phyloP scores from a whole-genome alignment of 2,797 vertebrate genomes.

The Sebastes diploproa region DNA sequence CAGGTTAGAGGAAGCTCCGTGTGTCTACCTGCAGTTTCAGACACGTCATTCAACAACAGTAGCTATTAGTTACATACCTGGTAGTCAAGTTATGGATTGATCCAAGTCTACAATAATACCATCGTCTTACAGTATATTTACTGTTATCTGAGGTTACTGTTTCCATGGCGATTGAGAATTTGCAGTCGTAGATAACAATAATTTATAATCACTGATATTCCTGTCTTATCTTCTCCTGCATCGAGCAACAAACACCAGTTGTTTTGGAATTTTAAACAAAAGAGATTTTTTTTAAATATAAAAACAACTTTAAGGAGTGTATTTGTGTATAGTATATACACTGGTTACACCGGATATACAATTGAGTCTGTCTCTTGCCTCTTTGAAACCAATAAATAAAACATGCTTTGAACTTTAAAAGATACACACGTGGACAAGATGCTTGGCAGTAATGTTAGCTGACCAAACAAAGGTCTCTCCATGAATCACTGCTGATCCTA shows the following conservation, averaged over 20 bases:
- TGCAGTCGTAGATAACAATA: slow-evolving; percentile 41
- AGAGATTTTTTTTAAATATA: background rate
- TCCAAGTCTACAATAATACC: slow-evolving; percentile 46
- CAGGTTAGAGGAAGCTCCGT: background rate
- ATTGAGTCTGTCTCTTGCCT: background rate
- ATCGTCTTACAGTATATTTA: slow-evolving; percentile 41
- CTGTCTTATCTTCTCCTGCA: slow-evolving; percentile 17
- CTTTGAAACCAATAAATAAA: background rate
- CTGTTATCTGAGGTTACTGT: slow-evolving; percentile 46
- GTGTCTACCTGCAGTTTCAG: slow-evolving; percentile 2
- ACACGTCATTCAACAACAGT: slow-evolving; percentile 19
- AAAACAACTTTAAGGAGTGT: background rate
- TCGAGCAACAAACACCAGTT: background rate
- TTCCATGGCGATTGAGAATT: slow-evolving; percentile 66
- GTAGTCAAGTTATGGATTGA: slow-evolving; percentile 51
- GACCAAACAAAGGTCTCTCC: too few species aligned
- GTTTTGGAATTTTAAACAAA: background rate
- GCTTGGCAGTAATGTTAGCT: too few species aligned
- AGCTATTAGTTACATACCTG: slow-evolving; percentile 21
- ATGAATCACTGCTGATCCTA: background rate
- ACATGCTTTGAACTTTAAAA: background rate
- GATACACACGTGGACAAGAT: background rate
- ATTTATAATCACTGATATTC: slow-evolving; percentile 35
- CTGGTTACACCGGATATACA: background rate
- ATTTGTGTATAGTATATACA: background rate